Evolutionary conservation across 2,113 vertebrate genomes (phyloP).

Genomic region (Nettapus auritus): DNA sequence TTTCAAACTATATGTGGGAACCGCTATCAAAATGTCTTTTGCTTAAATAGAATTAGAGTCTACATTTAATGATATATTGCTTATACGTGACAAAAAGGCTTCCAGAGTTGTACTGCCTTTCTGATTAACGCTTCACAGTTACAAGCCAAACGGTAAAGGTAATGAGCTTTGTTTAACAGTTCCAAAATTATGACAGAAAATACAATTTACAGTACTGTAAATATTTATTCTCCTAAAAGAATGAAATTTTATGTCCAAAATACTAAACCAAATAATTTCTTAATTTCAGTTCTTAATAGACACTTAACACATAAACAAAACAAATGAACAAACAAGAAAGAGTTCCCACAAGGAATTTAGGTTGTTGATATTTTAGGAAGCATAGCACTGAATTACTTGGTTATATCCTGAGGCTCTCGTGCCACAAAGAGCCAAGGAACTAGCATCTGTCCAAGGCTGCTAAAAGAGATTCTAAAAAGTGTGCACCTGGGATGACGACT

Average conservation of each 20-base stretch:
- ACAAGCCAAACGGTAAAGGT: background rate
- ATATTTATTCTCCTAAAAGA: background rate
- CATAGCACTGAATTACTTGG: background rate
- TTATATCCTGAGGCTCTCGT: background rate
- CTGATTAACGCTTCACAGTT: constrained; percentile 6
- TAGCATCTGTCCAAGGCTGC: background rate
- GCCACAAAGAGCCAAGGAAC: background rate
- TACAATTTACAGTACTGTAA: background rate
- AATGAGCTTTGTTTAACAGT: background rate
- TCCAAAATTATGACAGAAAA: constrained; percentile 15
- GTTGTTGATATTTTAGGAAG: background rate
- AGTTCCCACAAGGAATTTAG: background rate
- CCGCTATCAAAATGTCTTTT: constrained; percentile 36
- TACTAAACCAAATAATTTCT: background rate
- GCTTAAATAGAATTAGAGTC: constrained; percentile 1
- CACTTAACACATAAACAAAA: background rate
- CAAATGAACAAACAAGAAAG: background rate
- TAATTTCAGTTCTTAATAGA: background rate
- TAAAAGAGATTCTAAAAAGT: background rate
- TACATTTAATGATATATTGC: background rate
- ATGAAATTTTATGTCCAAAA: background rate
- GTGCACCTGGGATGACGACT: background rate
- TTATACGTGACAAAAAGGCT: background rate
- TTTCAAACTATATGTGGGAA: background rate
- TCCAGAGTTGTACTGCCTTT: background rate